Evolutionary conservation across 2,797 vertebrate genomes (phyloP).

Genomic region (Syngnathus rostellatus): DNA sequence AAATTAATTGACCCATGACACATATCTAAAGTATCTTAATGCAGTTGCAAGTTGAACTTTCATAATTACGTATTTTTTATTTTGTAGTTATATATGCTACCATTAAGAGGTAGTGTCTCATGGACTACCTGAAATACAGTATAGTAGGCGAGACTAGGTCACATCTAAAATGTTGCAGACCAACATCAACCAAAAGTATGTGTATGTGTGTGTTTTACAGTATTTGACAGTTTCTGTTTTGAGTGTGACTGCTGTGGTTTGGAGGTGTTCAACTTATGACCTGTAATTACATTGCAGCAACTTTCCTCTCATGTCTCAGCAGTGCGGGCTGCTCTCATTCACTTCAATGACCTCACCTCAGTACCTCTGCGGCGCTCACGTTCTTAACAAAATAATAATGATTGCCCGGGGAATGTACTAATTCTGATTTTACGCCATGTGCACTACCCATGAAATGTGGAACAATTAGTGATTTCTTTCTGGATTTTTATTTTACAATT

Average conservation of each 20-base stretch:
- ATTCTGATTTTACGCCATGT: neutral
- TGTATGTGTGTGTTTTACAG: constrained; percentile 21
- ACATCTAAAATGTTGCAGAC: neutral
- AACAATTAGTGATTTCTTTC: neutral
- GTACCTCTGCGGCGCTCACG: constrained; percentile 34
- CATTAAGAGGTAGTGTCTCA: neutral
- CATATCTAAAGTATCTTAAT: too few species aligned
- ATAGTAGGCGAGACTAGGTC: neutral
- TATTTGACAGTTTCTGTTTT: constrained; percentile 54
- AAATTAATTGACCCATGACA: neutral
- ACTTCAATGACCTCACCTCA: constrained; percentile 46
- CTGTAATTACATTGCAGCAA: constrained; percentile 66
- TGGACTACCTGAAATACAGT: neutral
- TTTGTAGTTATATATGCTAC: neutral
- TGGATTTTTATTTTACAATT: neutral
- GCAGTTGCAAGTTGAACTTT: neutral
- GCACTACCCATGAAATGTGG: neutral
- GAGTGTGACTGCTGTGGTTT: constrained; percentile 40
- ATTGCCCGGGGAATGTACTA: constrained; percentile 12
- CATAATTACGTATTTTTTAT: neutral
- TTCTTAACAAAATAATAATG: constrained; percentile 36
- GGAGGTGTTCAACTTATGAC: constrained; percentile 62
- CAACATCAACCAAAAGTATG: constrained; percentile 3
- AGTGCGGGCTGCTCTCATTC: constrained; percentile 36
- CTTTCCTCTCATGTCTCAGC: constrained; percentile 44